Percentiles rank a stretch among this genome's conserved stretches.
Evolutionary conservation across 2,797 vertebrate genomes (phyloP).

Genomic region (Coracias cyanogaster): DNA sequence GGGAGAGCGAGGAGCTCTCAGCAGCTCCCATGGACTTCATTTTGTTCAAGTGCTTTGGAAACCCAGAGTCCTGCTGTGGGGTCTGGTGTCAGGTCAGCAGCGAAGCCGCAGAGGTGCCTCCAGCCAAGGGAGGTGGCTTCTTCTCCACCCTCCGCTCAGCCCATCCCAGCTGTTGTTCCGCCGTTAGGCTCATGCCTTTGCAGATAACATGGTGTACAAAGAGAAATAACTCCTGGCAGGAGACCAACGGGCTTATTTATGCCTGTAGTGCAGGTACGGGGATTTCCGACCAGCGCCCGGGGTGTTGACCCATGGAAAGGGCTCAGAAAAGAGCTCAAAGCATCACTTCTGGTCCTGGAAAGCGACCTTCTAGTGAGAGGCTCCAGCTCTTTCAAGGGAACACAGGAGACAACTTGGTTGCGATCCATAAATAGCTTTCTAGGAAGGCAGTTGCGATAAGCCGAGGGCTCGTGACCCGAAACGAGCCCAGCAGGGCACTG

Average conservation of each 20-base stretch:
- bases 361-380: neutral
- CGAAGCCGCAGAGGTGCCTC: accelerated
- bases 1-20: neutral
- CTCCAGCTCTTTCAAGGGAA: neutral
- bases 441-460: neutral
- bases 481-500: neutral
- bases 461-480: neutral
- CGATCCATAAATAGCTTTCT: constrained; percentile 23
- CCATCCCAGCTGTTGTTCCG: accelerated
- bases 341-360: neutral
- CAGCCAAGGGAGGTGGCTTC: neutral
- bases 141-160: accelerated
- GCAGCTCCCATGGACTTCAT: neutral
- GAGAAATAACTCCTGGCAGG: neutral
- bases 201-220: accelerated
- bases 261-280: neutral
- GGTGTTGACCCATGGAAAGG: accelerated
- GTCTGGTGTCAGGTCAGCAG: neutral
- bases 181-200: accelerated
- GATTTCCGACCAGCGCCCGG: neutral
- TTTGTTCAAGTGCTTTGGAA: neutral
- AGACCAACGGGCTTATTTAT: accelerated
- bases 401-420: constrained; percentile 6
- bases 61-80: accelerated
- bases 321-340: neutral